phyloP scores from a whole-genome alignment of 2,888 invertebrate species.

The Balanococcus diminutus region DNA sequence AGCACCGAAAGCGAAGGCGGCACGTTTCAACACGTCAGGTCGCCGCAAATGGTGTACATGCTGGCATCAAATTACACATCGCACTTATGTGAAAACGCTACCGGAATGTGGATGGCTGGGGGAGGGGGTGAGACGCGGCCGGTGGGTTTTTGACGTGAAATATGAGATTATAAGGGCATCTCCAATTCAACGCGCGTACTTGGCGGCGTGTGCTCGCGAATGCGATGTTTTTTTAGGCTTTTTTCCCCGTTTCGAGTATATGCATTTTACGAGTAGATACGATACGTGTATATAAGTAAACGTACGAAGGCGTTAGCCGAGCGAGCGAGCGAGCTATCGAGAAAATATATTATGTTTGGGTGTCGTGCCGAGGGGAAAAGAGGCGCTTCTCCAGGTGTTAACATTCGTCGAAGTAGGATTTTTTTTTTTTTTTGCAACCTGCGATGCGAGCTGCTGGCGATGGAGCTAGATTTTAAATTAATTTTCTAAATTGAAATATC shows the following conservation, averaged over 20 bases:
- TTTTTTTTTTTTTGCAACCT: background rate
- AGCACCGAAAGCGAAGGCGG: background rate
- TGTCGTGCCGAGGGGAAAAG: background rate
- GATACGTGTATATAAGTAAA: too few species aligned
- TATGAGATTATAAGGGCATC: slow-evolving; percentile 19
- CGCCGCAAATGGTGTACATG: background rate
- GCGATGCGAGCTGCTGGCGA: background rate
- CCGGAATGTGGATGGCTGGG: background rate
- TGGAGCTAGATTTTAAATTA: background rate
- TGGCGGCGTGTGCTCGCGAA: background rate
- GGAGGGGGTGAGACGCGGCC: background rate
- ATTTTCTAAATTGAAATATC: slow-evolving; percentile 26
- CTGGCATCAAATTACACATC: background rate
- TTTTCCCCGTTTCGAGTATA: background rate
- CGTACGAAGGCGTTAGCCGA: too few species aligned
- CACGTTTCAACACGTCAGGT: background rate
- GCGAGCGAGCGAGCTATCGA: background rate
- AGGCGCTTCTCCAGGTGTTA: background rate
- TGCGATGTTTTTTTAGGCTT: background rate
- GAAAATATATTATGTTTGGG: background rate
- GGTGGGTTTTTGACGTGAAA: background rate
- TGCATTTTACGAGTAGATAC: background rate
- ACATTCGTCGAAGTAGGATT: too few species aligned
- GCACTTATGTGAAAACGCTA: background rate
- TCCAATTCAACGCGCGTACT: background rate